phyloP scores from a whole-genome alignment of 1,140 invertebrate genomes.

The Rhopalosiphum maidis region DNA sequence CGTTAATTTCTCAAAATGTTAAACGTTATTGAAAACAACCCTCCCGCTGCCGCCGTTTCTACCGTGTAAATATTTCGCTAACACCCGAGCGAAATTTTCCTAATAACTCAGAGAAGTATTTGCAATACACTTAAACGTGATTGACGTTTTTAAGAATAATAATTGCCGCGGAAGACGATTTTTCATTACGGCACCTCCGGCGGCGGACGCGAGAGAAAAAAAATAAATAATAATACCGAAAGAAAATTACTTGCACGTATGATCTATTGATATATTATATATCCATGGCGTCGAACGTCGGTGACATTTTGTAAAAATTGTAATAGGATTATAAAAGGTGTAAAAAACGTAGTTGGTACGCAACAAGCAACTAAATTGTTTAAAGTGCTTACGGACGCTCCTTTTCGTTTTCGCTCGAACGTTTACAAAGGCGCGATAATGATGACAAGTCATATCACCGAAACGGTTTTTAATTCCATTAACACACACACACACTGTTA shows the following conservation, averaged over 20 bases:
- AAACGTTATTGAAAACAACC: conserved; percentile 56
- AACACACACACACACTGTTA: not conserved
- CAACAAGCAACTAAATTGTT: not conserved
- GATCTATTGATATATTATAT: not conserved
- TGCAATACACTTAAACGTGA: conserved; percentile 50
- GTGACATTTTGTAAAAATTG: not conserved
- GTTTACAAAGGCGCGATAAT: not conserved
- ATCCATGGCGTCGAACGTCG: not conserved
- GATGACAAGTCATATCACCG: not conserved
- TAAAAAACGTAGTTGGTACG: not conserved
- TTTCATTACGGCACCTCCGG: conserved; percentile 35
- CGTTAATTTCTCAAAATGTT: conserved; percentile 57
- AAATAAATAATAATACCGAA: not conserved
- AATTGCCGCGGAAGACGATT: conserved; percentile 40
- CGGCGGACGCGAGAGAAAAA: not conserved
- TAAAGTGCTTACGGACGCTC: not conserved
- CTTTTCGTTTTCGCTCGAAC: not conserved
- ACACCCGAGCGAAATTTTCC: conserved; percentile 44
- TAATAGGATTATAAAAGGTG: not conserved
- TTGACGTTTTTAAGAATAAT: conserved; percentile 53
- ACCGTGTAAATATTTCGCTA: conserved; percentile 51
- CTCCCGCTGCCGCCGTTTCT: not conserved
- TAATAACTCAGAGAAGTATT: conserved; percentile 51
- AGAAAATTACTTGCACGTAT: not conserved
- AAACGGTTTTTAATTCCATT: not conserved